phyloP scores from a whole-genome alignment of 2,888 invertebrate species.

The Dioctria linearis region DNA sequence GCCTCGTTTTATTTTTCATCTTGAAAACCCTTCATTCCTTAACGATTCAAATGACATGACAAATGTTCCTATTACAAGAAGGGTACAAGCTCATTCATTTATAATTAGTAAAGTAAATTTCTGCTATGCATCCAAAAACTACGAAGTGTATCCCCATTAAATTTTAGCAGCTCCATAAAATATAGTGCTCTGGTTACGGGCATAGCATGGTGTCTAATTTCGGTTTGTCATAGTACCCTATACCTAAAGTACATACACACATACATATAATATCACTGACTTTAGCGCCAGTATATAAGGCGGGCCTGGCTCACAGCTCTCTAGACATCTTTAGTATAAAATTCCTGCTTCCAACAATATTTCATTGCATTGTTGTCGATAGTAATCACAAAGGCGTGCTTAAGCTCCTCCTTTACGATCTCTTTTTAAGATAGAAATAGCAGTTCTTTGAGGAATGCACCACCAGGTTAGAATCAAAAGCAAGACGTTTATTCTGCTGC shows the following conservation, averaged over 20 bases:
- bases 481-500: background rate
- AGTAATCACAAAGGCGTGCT: conserved; percentile 33
- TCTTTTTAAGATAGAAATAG: background rate
- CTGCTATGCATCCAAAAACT: background rate
- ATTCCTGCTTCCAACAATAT: conserved; percentile 18
- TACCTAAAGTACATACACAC: background rate
- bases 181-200: background rate
- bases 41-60: conserved; percentile 24
- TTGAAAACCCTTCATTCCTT: background rate
- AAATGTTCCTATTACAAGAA: conserved; percentile 25
- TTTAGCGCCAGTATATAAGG: background rate
- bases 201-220: conserved; percentile 20
- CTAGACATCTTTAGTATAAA: conserved; percentile 5
- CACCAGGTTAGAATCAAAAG: conserved; percentile 13
- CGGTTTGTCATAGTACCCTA: conserved; percentile 8
- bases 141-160: conserved; percentile 18
- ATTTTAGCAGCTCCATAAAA: conserved; percentile 17
- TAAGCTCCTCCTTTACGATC: background rate
- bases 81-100: conserved; percentile 23
- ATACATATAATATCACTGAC: conserved; percentile 5
- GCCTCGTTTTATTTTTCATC: background rate
- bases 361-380: conserved; percentile 31
- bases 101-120: conserved; percentile 38
- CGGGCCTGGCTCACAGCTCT: background rate
- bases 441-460: conserved; percentile 32